Conservation (phyloP, 2,888 invertebrate genomes). For the Crematogaster levior region DNA sequence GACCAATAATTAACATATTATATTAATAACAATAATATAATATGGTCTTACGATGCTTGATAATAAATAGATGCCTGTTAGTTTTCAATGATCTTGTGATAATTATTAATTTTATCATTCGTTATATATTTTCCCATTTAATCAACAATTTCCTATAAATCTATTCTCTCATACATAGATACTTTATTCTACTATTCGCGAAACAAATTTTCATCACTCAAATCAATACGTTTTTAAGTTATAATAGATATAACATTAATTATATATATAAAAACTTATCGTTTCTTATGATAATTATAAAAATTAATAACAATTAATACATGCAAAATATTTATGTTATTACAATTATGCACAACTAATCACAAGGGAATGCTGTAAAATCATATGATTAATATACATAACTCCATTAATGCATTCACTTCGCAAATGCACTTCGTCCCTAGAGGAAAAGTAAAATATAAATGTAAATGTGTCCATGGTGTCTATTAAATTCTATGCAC, state of each 20-base stretch:
- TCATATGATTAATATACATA: constrained; percentile 1
- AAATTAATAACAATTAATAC: constrained; percentile 14
- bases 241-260: background rate
- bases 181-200: background rate
- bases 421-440: constrained; percentile 14
- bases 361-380: constrained; percentile 32
- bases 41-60: constrained; percentile 29
- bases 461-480: constrained; percentile 11
- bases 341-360: constrained; percentile 23
- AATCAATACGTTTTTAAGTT: background rate
- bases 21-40: constrained; percentile 32
- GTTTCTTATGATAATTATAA: background rate
- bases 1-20: constrained; percentile 43
- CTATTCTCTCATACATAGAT: background rate
- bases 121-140: background rate
- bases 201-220: background rate
- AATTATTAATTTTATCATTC: constrained; percentile 5
- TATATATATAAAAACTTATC: background rate
- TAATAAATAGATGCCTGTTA: constrained; percentile 23
- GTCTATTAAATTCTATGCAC: constrained; percentile 24
- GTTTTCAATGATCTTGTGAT: constrained; percentile 8
- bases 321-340: constrained; percentile 21
- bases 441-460: constrained; percentile 36
- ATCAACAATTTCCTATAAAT: background rate
- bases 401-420: constrained; percentile 12